A percentile compares a stretch with the other conserved stretches of the same genome.
Conservation (phyloP, 2,888 invertebrate genomes). For the Dinocampus coccinellae region DNA sequence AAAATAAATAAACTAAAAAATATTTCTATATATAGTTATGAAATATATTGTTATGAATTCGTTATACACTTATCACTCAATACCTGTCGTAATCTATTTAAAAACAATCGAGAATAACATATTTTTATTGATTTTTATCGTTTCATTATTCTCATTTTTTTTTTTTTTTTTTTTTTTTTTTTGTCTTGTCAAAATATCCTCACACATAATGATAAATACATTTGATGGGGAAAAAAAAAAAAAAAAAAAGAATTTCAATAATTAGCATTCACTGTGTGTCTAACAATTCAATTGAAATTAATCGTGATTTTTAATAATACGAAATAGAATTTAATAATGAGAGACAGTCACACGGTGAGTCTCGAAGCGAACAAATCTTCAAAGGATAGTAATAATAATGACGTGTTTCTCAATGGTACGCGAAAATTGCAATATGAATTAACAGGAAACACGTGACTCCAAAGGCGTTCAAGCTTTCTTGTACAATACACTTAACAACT, state of each 20-base stretch:
- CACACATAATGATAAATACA: too few species aligned
- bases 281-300: not conserved
- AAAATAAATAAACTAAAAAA: too few species aligned
- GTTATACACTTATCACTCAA: not conserved
- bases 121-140: not conserved
- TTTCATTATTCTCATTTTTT: not conserved
- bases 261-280: not conserved
- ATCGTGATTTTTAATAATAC: not conserved
- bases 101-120: not conserved
- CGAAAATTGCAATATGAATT: not conserved
- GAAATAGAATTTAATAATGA: not conserved
- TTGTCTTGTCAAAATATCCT: too few species aligned
- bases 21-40: too few species aligned
- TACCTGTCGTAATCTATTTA: not conserved
- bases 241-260: too few species aligned
- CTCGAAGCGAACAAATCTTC: not conserved
- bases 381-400: slow-evolving; percentile 7
- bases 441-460: slow-evolving; percentile 34
- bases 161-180: too few species aligned
- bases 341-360: not conserved
- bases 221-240: not conserved
- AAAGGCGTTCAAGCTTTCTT: slow-evolving; percentile 9
- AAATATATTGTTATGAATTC: too few species aligned
- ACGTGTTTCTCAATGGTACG: slow-evolving; percentile 19
- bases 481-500: slow-evolving; percentile 6